A percentile compares a stretch with the other conserved stretches of the same genome.
These are phyloP conservation scores for Agriopis aurantiaria DNA, from an alignment of 2,888 invertebrate species.

Conservation along the genomic window DNA sequence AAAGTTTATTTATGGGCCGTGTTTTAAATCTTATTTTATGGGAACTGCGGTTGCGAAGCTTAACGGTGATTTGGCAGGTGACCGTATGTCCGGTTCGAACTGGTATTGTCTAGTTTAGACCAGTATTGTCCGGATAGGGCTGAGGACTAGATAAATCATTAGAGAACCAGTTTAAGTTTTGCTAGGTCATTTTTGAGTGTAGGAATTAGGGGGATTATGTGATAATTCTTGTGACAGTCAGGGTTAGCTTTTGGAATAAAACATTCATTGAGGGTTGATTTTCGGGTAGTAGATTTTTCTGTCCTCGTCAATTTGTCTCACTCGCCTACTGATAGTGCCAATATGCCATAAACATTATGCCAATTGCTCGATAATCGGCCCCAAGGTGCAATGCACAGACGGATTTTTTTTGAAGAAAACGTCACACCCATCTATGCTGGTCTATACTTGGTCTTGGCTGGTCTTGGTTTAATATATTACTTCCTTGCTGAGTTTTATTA, in stretches of 20 bases:
- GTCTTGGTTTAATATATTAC: too few species aligned
- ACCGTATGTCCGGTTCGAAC: conserved; percentile 55
- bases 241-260: conserved; percentile 17
- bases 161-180: conserved; percentile 51
- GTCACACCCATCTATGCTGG: too few species aligned
- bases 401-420: too few species aligned
- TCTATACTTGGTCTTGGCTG: too few species aligned
- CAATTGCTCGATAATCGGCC: too few species aligned
- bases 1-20: conserved; percentile 70
- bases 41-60: conserved; percentile 80
- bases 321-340: too few species aligned
- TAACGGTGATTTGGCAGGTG: conserved; percentile 76
- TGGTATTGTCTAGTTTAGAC: conserved; percentile 44
- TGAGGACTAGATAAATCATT: conserved; percentile 57
- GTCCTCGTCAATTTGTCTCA: too few species aligned
- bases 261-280: neutral
- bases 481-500: too few species aligned
- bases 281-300: too few species aligned
- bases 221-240: conserved; percentile 31
- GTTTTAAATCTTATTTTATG: conserved; percentile 84
- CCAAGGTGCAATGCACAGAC: too few species aligned
- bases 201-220: conserved; percentile 38
- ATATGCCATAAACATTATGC: too few species aligned
- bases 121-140: conserved; percentile 35
- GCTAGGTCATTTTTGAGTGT: conserved; percentile 60